phyloP scores from a whole-genome alignment of 2,888 invertebrate genomes.

The Tridacna gigas region DNA sequence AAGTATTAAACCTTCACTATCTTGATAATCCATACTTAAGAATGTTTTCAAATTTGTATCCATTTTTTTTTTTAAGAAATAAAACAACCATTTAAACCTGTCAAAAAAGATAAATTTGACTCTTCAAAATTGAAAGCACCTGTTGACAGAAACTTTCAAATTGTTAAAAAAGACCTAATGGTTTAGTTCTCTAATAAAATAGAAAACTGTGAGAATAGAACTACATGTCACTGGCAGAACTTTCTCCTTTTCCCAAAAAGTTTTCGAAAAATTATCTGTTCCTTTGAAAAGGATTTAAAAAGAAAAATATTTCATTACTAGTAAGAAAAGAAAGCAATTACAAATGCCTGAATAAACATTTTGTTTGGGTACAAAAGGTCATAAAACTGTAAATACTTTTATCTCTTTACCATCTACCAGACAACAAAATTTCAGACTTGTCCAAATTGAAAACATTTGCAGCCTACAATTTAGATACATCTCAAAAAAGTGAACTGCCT shows the following conservation, averaged over 20 bases:
- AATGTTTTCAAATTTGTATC: no score
- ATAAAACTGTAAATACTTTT: conserved; percentile 17
- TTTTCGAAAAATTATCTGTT: neutral
- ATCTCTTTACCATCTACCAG: no score
- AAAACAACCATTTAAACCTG: no score
- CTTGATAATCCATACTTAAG: no score
- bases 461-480: no score
- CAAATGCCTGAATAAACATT: conserved; percentile 13
- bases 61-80: no score
- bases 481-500: no score
- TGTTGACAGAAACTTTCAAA: neutral
- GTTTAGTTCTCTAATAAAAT: no score
- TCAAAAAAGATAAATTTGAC: no score
- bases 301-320: neutral
- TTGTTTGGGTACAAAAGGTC: conserved; percentile 5
- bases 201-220: neutral
- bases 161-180: neutral
- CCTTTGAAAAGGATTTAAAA: conserved; percentile 1
- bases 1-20: no score
- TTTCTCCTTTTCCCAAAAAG: neutral
- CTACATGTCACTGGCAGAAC: no score
- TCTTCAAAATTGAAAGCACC: neutral
- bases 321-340: neutral
- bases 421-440: conserved; percentile 1
- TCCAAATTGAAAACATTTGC: neutral